Conservation (phyloP, 2,113 vertebrate genomes). For the Meleagris gallopavo region DNA sequence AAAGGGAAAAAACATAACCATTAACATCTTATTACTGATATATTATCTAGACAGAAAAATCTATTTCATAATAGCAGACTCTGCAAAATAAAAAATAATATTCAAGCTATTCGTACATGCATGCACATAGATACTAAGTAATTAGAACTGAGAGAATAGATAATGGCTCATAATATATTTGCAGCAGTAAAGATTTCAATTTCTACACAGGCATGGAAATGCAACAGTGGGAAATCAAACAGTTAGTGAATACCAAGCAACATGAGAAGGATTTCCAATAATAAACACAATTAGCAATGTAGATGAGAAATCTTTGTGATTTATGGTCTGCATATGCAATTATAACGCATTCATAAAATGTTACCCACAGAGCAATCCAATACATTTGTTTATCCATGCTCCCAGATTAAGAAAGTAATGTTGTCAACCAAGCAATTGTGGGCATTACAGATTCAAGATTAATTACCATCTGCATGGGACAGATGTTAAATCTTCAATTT, state of each 20-base stretch:
- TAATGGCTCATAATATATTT: conserved; percentile 32
- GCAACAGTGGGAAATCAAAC: conserved; percentile 52
- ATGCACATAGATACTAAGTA: not conserved
- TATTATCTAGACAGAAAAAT: not conserved
- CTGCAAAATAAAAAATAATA: not conserved
- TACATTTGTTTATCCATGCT: conserved; percentile 50
- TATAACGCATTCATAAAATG: conserved; percentile 69
- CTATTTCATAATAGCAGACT: not conserved
- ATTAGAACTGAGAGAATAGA: not conserved
- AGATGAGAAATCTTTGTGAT: conserved; percentile 65
- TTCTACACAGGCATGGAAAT: not conserved
- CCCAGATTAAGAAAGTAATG: conserved; percentile 58
- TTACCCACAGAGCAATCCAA: conserved; percentile 44
- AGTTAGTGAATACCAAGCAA: conserved; percentile 49
- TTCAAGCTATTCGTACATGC: not conserved
- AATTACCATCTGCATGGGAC: conserved; percentile 73
- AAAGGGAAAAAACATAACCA: not conserved
- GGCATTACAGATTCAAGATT: conserved; percentile 71
- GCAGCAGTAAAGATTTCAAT: conserved; percentile 5
- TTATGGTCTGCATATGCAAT: conserved; percentile 60
- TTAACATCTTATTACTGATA: not conserved
- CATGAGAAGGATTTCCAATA: conserved; percentile 64
- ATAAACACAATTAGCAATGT: conserved; percentile 64
- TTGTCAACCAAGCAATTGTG: conserved; percentile 52
- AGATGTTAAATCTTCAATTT: conserved; percentile 77